Conservation (phyloP, 2,797 vertebrate genomes). For the Tachyglossus aculeatus region DNA sequence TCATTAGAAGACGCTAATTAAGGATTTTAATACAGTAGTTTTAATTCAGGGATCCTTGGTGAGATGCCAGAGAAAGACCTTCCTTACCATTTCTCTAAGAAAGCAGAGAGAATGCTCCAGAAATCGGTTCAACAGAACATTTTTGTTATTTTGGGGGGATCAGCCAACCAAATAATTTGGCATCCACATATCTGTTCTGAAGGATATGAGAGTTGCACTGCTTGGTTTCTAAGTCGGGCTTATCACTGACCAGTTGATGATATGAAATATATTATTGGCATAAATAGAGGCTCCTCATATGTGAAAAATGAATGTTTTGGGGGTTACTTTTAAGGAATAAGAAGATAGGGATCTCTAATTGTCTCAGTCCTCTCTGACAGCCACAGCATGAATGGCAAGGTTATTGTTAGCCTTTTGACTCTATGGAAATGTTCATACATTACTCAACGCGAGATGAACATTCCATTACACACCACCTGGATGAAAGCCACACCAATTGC, state of each 20-base stretch:
- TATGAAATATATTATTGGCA: not conserved
- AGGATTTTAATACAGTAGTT: no score
- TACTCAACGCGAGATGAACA: constrained; percentile 20
- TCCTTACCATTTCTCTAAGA: not conserved
- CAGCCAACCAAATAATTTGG: not conserved
- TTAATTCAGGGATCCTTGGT: not conserved
- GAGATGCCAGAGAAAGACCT: not conserved
- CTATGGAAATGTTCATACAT: constrained; percentile 12
- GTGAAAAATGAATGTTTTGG: no score
- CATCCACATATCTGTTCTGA: not conserved
- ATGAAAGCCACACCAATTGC: constrained; percentile 42
- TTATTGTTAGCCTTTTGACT: constrained; percentile 12
- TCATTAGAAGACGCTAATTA: no score
- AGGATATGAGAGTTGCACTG: not conserved
- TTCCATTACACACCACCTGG: constrained; percentile 48
- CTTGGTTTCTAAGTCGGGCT: not conserved
- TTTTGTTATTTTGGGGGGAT: not conserved
- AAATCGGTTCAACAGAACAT: constrained; percentile 12
- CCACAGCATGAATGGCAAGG: no score
- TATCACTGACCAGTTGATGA: not conserved
- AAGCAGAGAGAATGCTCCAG: not conserved
- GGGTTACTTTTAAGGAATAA: no score
- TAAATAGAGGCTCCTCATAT: no score
- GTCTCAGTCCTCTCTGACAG: no score
- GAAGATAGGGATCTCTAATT: no score